Evolutionary conservation across 2,888 invertebrate species (phyloP).

Genomic region (Eretmocerus hayati): DNA sequence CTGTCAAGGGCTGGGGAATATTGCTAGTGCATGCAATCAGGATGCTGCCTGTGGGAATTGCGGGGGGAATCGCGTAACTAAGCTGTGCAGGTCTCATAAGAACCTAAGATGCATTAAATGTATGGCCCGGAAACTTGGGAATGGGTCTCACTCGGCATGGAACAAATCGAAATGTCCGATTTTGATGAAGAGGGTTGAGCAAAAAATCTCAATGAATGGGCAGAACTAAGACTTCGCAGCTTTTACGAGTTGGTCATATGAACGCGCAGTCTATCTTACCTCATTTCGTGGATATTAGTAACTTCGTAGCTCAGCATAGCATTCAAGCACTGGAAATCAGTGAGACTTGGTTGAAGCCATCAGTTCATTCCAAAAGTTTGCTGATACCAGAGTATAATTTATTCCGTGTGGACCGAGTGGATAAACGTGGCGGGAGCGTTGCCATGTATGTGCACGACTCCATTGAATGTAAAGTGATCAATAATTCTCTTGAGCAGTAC

Average conservation of each 20-base stretch:
- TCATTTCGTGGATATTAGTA: not conserved
- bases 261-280: not conserved
- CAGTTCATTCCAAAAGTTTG: not conserved
- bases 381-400: not conserved
- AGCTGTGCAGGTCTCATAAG: not conserved
- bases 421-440: not conserved
- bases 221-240: not conserved
- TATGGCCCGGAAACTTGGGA: not conserved
- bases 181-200: not conserved
- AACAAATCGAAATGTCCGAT: not conserved
- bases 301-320: not conserved
- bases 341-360: not conserved
- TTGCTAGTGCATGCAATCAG: too few relatives aligned
- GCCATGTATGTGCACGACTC: not conserved
- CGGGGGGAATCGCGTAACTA: too few relatives aligned
- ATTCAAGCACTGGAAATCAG: not conserved
- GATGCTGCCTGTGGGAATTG: too few relatives aligned
- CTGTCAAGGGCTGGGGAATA: too few relatives aligned
- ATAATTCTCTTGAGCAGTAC: not conserved
- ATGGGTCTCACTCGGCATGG: not conserved
- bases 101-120: not conserved
- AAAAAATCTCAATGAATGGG: not conserved
- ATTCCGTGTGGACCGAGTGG: not conserved
- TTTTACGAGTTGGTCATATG: not conserved
- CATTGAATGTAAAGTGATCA: not conserved